Evolutionary conservation across 2,888 invertebrate species (phyloP), one percentile per base, ranked within the genome.

Genomic region (Melieria omissa): DNA sequence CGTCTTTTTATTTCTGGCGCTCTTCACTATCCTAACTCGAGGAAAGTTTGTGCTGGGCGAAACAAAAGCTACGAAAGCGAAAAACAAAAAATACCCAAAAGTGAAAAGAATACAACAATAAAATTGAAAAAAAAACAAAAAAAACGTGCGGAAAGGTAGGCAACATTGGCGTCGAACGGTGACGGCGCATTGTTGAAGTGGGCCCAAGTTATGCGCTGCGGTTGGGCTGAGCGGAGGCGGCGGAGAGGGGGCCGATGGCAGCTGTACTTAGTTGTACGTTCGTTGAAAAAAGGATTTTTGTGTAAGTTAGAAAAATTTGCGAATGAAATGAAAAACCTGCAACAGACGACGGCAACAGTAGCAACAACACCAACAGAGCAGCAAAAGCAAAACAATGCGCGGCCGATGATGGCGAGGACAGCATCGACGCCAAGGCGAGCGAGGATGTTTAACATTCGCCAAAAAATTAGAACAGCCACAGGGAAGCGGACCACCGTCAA

Each of bases 261-360:
- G 60, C 60, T 47, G 54, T 65, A 67, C 42, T 64, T 70, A 63
- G 58, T 65, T 71, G 57, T 71, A 9, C 3, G 46, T 49, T 62
- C 54, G 71, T 54, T 12, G 61, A 16, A 65, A 65, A 72, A 67
- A 71, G 65, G 67, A 63, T 63, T 67, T 57, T 72, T 63, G 16
- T 72, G 66, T 72, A 67, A 72, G 67, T 72, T 72, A 63, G 63
- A 72, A 72, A 72, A 63, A 67, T 67, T 72, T 72, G 62, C 14
- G 54, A 71, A 71, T 65, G 67, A 74, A 77, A 74, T 71, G n/a
- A 65, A 12, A 54, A 62, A 60, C 42, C 10, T 57, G 49, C 9
- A 41, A 14, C 44, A 12, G 68, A 58, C 65, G 52, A 64, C 57
- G 65, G 49, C 69, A 57, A 72, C 69, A 70, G 66, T 41, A 70